Evolutionary conservation across 2,797 vertebrate species (phyloP).

Genomic region (Heliangelus exortis): DNA sequence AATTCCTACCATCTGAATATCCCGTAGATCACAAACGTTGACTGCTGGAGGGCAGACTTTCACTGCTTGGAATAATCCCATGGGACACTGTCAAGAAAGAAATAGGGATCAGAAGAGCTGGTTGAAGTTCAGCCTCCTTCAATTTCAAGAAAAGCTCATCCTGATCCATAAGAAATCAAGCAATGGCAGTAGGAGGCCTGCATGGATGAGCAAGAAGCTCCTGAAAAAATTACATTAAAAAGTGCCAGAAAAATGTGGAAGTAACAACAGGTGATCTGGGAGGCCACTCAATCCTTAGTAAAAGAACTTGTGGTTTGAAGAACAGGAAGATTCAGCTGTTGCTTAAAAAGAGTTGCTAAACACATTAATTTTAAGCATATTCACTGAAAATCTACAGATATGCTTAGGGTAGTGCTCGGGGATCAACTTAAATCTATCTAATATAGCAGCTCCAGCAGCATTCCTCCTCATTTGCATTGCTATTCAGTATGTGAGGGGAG

Average conservation of each 20-base stretch:
- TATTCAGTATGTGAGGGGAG: background rate
- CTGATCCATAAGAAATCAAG: background rate
- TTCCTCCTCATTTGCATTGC: background rate
- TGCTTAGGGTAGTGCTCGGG: background rate
- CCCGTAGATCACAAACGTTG: background rate
- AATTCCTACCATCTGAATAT: background rate
- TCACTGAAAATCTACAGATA: background rate
- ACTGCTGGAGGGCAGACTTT: background rate
- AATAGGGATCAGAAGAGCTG: background rate
- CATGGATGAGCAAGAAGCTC: background rate
- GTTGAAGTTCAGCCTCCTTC: background rate
- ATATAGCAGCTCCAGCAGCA: background rate
- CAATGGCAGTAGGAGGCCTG: background rate
- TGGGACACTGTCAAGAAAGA: background rate
- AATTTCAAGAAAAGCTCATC: background rate
- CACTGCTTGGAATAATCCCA: background rate
- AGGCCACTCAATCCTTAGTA: background rate
- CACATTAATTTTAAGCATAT: background rate
- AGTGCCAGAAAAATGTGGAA: background rate
- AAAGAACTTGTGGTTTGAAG: background rate
- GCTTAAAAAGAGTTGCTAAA: background rate
- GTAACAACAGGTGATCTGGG: background rate
- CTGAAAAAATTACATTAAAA: background rate
- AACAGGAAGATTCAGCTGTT: background rate
- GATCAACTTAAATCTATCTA: background rate